Evolutionary conservation across 2,888 invertebrate species (phyloP), one percentile per base, ranked within the genome.

Genomic region (Sinelater perroti): DNA sequence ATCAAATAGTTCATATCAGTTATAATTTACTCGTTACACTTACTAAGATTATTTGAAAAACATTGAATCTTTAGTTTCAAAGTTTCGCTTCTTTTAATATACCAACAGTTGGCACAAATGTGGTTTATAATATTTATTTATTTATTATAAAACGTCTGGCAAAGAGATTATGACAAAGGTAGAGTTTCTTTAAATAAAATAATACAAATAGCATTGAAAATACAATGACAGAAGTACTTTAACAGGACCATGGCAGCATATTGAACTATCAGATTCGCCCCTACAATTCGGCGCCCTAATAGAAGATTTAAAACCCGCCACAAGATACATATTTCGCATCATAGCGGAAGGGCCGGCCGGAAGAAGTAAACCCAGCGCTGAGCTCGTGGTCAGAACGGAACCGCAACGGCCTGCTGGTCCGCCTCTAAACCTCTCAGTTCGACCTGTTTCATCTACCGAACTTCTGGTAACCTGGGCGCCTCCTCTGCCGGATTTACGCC

Each of bases 311-410:
- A 87, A 87, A 70, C 88, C 88, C 3, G 88, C 88, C 0, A 88
- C 88, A 0, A 81, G 82, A 58, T 91, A 91, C 71, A 79, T 84
- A 5, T 84, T 91, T 65, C 81, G 89, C 18, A 85, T 91, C 2
- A 82, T 89, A 47, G 90, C 90, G 1, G 88, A 89, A 73, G 90
- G 90, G 3, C 86, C 87, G 3, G 88, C 88, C 0, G 90, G 90
- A 0, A 83, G 84, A 68, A 88, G 90, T 70, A 78, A 81, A 1
- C 87, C 87, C 1, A 87, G 87, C 60, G 80, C 83, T 24, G 88
- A 87, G 64, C 74, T 89, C 14, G 70, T 81, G 6, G 81, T 88
- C 1, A 82, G 83, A 67, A 89, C 89, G 0, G 87, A 89, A 66
- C 87, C 88, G 0, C 87, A 89, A 73, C 78, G 87, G 59, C 89